Percentiles rank a stretch among this genome's conserved stretches.
phyloP scores from a whole-genome alignment of 2,797 vertebrate species.

The Holocentrus rufus region DNA sequence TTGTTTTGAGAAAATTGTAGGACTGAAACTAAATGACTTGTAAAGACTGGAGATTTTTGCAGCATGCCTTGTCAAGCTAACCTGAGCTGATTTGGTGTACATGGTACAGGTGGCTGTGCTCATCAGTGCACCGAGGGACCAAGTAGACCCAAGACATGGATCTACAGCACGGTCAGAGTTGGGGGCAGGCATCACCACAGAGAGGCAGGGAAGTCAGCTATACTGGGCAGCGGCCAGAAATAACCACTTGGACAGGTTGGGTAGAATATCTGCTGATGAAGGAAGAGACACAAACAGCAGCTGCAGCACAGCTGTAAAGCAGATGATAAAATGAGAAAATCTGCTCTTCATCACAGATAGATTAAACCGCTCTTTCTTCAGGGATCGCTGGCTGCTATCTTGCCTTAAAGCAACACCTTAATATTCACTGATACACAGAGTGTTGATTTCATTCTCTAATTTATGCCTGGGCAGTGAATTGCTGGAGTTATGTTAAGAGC shows the following conservation, averaged over 20 bases:
- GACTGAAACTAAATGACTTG: no score
- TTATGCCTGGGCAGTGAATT: neutral
- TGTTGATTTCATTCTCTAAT: neutral
- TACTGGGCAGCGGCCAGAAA: neutral
- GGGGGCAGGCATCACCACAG: no score
- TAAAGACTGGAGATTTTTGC: no score
- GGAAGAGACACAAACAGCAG: neutral
- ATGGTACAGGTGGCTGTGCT: conserved; percentile 25
- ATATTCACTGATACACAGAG: neutral
- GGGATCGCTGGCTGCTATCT: neutral
- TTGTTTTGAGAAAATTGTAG: no score
- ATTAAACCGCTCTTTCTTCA: no score
- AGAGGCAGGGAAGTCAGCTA: neutral
- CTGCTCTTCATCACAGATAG: no score
- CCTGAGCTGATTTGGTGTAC: conserved; percentile 61
- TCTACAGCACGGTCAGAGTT: no score
- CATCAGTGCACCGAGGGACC: conserved; percentile 12
- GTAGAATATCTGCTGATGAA: conserved; percentile 8
- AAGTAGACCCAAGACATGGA: no score
- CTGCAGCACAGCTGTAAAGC: no score
- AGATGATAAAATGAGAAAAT: no score
- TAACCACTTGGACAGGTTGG: neutral
- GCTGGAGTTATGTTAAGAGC: neutral
- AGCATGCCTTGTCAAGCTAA: conserved; percentile 58
- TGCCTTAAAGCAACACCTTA: neutral